Conservation (phyloP, 2,113 vertebrate genomes). For the Ifrita kowaldi region DNA sequence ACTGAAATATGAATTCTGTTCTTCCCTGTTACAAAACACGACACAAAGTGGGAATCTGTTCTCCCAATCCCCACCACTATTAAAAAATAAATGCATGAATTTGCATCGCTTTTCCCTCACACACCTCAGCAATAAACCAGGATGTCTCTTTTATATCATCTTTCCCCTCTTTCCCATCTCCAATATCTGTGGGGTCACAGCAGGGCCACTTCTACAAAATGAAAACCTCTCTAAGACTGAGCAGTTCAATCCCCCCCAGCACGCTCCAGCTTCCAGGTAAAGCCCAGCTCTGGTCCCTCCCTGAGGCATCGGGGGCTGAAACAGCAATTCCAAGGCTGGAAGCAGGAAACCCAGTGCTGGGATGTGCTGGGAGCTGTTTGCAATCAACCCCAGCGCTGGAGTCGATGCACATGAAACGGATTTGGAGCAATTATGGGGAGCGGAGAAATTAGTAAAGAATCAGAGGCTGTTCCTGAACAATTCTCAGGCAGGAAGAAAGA, state of each 20-base stretch:
- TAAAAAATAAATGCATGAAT: neutral
- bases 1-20: neutral
- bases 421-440: slow-evolving; percentile 25
- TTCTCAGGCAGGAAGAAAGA: neutral
- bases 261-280: accelerated
- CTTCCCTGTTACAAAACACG: slow-evolving; percentile 4
- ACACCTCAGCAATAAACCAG: neutral
- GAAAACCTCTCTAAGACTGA: neutral
- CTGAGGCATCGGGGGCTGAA: accelerated
- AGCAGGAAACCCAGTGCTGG: accelerated
- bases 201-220: neutral
- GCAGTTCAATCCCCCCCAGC: neutral
- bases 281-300: accelerated
- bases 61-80: neutral
- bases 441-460: slow-evolving; percentile 24
- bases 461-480: slow-evolving; percentile 25
- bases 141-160: neutral
- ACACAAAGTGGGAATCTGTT: neutral
- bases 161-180: neutral
- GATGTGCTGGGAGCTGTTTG: slow-evolving; percentile 11
- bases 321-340: neutral
- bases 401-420: neutral
- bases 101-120: neutral
- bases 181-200: neutral
- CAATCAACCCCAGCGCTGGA: neutral